Conservation (phyloP, 2,113 vertebrate species). For the Eclectus roratus region DNA sequence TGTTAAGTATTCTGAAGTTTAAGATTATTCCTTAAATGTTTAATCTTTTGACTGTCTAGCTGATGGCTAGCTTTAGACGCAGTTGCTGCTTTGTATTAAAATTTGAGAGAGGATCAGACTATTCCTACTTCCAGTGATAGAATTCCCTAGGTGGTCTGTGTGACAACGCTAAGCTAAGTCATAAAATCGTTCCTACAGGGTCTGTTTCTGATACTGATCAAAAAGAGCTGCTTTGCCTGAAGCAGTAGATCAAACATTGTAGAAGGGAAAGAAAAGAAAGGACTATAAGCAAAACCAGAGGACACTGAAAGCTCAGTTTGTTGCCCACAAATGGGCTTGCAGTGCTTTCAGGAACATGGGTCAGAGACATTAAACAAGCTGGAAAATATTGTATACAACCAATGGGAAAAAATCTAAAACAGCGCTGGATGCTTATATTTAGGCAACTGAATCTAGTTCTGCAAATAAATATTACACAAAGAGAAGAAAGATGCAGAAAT, state of each 20-base stretch:
- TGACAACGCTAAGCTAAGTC: neutral
- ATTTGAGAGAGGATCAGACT: neutral
- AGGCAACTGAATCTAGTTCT: neutral
- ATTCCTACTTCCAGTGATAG: neutral
- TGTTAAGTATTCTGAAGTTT: neutral
- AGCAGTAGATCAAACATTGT: neutral
- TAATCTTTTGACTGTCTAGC: neutral
- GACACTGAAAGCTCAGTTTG: neutral
- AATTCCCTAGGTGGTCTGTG: neutral
- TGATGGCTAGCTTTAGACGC: neutral
- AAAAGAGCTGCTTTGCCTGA: neutral
- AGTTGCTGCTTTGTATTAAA: neutral
- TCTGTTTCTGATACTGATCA: neutral
- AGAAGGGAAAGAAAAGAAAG: neutral
- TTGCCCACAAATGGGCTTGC: neutral
- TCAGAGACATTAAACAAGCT: neutral
- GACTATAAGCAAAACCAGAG: neutral
- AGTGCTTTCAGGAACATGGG: neutral
- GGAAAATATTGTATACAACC: neutral
- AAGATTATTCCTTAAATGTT: neutral
- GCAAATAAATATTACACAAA: neutral
- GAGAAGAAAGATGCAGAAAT: neutral
- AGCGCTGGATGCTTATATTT: neutral
- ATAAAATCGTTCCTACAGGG: neutral
- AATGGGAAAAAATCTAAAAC: neutral